Evolutionary conservation across 2,888 invertebrate species (phyloP), one percentile per base, ranked within the genome.

Genomic region (Pollenia labialis): DNA sequence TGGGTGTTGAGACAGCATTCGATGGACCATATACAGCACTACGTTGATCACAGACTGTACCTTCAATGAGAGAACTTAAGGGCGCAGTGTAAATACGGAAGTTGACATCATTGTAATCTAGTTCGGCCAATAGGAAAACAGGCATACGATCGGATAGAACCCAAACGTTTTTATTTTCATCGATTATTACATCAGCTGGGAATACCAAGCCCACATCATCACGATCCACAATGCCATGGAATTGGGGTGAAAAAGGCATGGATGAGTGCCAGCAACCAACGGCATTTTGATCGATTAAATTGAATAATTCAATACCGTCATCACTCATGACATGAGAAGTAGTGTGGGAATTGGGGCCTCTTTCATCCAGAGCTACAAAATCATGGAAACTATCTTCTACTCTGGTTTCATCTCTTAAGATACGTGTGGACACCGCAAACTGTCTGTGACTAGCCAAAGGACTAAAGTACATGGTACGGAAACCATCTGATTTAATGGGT

Each of bases 111-210:
- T 95, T 95, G 90, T 95, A 97, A 91, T 97, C 96, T 50, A 97
- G 92, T 58, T 94, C 95, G 7, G 95, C 93, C 89, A 95, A 94
- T 48, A 97, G 93, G 90, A 97, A 97, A 12, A 96, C 95, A 0
- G 97, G 96, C 97, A 97, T 97, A 56, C 96, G 94, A 92, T 97
- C 97, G 0, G 97, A 97, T 3, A 97, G 95, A 0, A 97, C 96
- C 97, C 97, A 97, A 4, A 96, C 94, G 88, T 96, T 96, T 87
- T 95, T 94, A 81, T 95, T 94, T 66, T 94, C 94, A 92, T 97
- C 95, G 87, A 97, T 96, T 93, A 97, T 97, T 2, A 97, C 94
- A 90, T 97, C 97, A 88, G 95, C 94, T 0, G 97, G 97, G 91
- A 97, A 97, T 42, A 97, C 95, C 44, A 97, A 93, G 10, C 95